phyloP scores from a whole-genome alignment of 2,113 vertebrate species.

The Euleptes europaea region DNA sequence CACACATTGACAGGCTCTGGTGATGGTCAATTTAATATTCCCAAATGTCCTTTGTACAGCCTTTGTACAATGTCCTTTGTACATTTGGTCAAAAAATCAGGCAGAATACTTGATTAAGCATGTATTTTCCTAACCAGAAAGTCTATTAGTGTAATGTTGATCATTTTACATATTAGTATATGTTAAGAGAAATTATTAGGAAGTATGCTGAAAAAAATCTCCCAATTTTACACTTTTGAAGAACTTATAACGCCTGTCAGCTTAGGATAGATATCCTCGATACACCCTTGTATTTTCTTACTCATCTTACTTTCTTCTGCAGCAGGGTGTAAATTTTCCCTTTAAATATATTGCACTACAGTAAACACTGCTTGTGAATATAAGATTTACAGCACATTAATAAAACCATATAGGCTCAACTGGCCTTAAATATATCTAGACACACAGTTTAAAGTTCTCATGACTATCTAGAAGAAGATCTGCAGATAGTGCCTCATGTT shows the following conservation, averaged over 20 bases:
- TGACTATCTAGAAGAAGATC: slow-evolving; percentile 65
- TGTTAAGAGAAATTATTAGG: not conserved
- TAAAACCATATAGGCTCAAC: slow-evolving; percentile 66
- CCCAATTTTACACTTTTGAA: slow-evolving; percentile 36
- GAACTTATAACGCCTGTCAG: slow-evolving; percentile 60
- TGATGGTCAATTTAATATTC: not conserved
- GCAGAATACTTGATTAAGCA: not conserved
- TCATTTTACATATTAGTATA: not conserved
- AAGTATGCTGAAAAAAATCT: not conserved
- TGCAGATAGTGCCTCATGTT: slow-evolving; percentile 50
- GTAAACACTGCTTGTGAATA: slow-evolving; percentile 59
- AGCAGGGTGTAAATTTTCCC: slow-evolving; percentile 57
- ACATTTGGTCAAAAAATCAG: not conserved
- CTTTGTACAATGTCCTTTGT: not conserved
- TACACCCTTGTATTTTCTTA: slow-evolving; percentile 63
- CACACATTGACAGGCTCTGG: not conserved
- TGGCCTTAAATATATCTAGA: slow-evolving; percentile 68
- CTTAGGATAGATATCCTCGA: slow-evolving; percentile 61
- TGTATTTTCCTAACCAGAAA: not conserved
- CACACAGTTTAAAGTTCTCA: slow-evolving; percentile 65
- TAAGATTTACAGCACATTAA: slow-evolving; percentile 71
- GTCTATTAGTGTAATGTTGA: not conserved
- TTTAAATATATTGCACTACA: slow-evolving; percentile 66
- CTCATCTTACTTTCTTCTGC: slow-evolving; percentile 48
- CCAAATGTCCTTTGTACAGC: not conserved